Evolutionary conservation across 2,113 vertebrate genomes (phyloP).

Genomic region (Phylloscopus trochilus): DNA sequence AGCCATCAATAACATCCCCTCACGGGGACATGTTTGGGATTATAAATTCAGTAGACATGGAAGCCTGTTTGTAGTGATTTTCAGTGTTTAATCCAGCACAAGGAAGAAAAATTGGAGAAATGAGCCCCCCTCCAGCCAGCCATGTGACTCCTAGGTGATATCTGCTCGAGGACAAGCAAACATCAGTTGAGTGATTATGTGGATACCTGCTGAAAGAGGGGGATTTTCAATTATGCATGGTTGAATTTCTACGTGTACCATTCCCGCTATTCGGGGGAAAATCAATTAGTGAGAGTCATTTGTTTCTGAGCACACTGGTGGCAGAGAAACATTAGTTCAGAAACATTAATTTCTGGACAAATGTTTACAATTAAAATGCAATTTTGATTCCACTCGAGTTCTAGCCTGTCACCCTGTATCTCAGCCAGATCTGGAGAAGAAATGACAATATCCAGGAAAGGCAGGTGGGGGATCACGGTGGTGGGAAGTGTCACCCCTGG

Average conservation of each 20-base stretch:
- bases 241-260: not conserved
- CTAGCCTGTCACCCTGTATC: not conserved
- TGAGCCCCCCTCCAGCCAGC: not conserved
- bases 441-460: not conserved
- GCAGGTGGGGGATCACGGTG: rapidly evolving
- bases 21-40: not conserved
- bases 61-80: not conserved
- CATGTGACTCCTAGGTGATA: not conserved
- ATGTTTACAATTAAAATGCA: slow-evolving; percentile 62
- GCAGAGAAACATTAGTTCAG: slow-evolving; percentile 56
- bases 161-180: not conserved
- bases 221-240: not conserved
- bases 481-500: not conserved
- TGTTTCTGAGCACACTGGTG: slow-evolving; percentile 11
- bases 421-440: not conserved
- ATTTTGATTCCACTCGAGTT: slow-evolving; percentile 40
- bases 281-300: slow-evolving; percentile 43
- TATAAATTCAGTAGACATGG: not conserved
- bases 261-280: not conserved
- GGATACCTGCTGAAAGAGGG: slow-evolving; percentile 13
- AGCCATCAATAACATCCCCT: not conserved
- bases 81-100: not conserved
- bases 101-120: not conserved
- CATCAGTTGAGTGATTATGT: not conserved
- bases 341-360: slow-evolving; percentile 70